Base-by-base conservation (phyloP, 2,888 invertebrate genomes). In the Leptothorax acervorum region DNA sequence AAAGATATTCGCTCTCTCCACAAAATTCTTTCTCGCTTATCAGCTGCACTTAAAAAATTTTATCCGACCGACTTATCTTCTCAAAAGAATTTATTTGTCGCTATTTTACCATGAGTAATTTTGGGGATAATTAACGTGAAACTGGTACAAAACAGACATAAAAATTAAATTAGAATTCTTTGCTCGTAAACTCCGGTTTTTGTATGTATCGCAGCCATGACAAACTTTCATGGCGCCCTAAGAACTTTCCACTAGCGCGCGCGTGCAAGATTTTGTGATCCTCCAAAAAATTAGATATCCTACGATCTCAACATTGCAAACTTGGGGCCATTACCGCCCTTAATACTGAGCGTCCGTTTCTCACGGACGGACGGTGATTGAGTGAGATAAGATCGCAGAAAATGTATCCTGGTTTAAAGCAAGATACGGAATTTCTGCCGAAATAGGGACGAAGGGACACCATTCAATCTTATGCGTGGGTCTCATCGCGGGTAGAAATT, bases 41-140 rank as follows among this genome's bases (percentile, higher is more conserved):
- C n/a, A 51, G 12, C 4, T 15, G 35, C 18, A 57, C 15, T 35
- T 71, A 39, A 73, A 8, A 11, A 39, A 53, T 9, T 71, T 39
- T 11, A 18, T 73, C 23, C n/a, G 9, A 39, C 9, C 12, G 18
- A 28, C 4, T 53, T n/a, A 9, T 35, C 4, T 39, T 35, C 2
- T n/a, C 12, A 15, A 35, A 74, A 62, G 11, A 74, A 39, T 6
- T 45, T 45, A 45, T 45, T 60, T 74, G 11, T n/a, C 12, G 35
- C 28, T 51, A 65, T 51, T 55, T 70, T n/a, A 68, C 11, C 31
- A 31, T 2, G 11, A 42, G 6, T 3, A 74, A 11, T 75, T 60
- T 28, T 23, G 8, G 4, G n/a, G 75, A 48, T 51, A 81, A 76
- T 76, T 76, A 76, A 65, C 12, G 42, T 31, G 11, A 70, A 55